phyloP scores from a whole-genome alignment of 2,888 invertebrate genomes.

The Theodoxus fluviatilis region DNA sequence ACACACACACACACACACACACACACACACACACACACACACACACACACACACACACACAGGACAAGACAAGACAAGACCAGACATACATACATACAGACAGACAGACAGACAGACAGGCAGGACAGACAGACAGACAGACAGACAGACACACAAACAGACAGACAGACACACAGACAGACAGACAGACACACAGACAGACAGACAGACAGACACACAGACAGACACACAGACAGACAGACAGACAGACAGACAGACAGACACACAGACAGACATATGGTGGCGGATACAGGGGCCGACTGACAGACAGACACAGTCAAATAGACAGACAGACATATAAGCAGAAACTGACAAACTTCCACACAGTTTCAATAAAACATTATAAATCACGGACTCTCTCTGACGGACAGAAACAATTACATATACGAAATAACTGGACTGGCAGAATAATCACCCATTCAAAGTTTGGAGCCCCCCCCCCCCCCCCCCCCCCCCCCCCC shows the following conservation, averaged over 20 bases:
- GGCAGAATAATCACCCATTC: too few species aligned
- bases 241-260: background rate
- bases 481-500: too few species aligned
- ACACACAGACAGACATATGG: background rate
- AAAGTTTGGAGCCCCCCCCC: too few species aligned
- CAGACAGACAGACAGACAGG: too few species aligned
- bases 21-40: conserved; percentile 5
- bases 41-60: conserved; percentile 18
- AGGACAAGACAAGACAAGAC: background rate
- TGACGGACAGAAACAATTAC: background rate
- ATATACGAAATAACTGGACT: too few species aligned
- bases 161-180: background rate
- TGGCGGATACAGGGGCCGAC: too few species aligned
- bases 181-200: background rate
- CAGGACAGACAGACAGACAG: background rate
- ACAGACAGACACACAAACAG: background rate
- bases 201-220: background rate
- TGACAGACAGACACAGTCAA: background rate
- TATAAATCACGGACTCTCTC: background rate
- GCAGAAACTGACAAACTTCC: background rate
- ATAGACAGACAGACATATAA: background rate
- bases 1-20: conserved; percentile 18
- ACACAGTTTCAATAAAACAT: too few species aligned
- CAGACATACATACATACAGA: background rate
- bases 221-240: background rate